Percentiles rank a stretch among this genome's conserved stretches.
phyloP scores from a whole-genome alignment of 2,113 vertebrate genomes.

The Atrichornis clamosus region DNA sequence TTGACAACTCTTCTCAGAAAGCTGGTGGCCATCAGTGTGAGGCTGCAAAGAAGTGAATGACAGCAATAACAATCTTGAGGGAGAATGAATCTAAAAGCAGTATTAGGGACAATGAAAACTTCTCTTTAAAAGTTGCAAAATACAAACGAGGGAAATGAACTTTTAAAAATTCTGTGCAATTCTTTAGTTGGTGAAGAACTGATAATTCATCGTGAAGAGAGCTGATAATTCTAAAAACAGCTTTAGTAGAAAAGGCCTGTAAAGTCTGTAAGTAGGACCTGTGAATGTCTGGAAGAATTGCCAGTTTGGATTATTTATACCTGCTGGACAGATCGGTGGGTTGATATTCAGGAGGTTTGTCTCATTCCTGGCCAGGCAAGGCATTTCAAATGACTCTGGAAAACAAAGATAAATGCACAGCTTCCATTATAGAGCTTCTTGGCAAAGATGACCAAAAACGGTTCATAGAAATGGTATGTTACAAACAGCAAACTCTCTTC shows the following conservation, averaged over 20 bases:
- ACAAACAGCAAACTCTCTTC: not conserved
- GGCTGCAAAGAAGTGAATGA: not conserved
- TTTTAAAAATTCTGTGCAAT: not conserved
- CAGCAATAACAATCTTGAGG: not conserved
- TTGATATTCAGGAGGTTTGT: not conserved
- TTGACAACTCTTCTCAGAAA: not conserved
- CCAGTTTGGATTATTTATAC: not conserved
- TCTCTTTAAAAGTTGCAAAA: not conserved
- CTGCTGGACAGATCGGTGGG: not conserved
- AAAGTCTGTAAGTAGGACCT: not conserved
- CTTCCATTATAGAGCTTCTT: not conserved
- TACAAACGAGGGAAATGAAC: not conserved
- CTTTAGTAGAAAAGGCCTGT: not conserved
- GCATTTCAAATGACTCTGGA: not conserved
- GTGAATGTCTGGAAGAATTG: not conserved
- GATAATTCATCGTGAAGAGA: not conserved
- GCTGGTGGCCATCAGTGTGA: rapidly evolving
- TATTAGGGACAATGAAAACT: not conserved
- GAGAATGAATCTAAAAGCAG: not conserved
- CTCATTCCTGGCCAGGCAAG: not conserved
- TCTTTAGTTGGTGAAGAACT: not conserved
- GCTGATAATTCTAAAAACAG: not conserved
- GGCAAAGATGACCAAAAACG: not conserved
- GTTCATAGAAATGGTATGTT: too few species aligned
- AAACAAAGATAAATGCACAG: not conserved